Evolutionary conservation across 2,888 invertebrate species (phyloP).

Genomic region (Macroteleia sp.): DNA sequence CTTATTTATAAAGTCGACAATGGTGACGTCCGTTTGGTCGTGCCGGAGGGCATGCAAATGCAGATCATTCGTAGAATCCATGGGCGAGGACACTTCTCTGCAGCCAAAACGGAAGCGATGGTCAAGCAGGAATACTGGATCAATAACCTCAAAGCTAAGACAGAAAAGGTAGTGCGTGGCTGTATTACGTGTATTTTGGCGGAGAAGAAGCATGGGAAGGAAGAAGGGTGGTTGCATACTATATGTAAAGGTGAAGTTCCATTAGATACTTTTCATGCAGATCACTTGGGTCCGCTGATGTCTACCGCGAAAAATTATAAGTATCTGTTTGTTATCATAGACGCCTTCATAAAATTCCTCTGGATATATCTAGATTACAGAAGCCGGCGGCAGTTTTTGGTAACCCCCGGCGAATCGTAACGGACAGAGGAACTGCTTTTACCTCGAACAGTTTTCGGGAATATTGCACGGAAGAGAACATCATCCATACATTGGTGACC

Average conservation of each 20-base stretch:
- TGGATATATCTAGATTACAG: background rate
- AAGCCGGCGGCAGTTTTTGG: background rate
- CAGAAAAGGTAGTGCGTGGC: background rate
- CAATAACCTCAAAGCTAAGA: background rate
- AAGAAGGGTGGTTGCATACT: background rate
- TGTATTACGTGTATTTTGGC: background rate
- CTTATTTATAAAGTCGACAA: background rate
- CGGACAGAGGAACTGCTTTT: background rate
- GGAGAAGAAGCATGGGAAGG: no score
- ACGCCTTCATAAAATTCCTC: background rate
- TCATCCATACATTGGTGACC: background rate
- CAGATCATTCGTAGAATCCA: background rate
- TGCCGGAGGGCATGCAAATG: background rate
- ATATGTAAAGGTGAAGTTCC: background rate
- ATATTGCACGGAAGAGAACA: background rate
- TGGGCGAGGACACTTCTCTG: background rate
- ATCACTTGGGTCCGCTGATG: background rate
- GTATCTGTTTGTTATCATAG: background rate
- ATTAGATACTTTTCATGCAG: background rate
- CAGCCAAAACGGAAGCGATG: background rate
- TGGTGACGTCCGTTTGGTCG: background rate
- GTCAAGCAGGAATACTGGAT: background rate
- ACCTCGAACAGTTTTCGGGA: background rate
- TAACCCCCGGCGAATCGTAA: background rate
- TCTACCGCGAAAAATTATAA: background rate